These are phyloP conservation scores for Piscicola geometra DNA, from an alignment of 2,888 invertebrate genomes.

Conservation along the genomic window DNA sequence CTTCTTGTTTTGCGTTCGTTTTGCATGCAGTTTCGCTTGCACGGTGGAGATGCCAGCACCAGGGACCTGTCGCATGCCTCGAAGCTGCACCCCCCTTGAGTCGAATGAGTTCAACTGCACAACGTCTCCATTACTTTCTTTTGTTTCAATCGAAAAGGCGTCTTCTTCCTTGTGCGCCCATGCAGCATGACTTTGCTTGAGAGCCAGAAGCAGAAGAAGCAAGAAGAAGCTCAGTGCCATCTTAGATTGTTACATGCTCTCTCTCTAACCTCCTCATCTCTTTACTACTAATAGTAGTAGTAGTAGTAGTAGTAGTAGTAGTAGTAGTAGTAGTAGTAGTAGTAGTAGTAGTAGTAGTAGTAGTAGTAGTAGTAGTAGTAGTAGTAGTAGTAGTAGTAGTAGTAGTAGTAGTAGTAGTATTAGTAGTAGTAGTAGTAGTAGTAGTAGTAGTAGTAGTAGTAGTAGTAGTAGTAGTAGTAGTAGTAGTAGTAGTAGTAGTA, in stretches of 20 bases:
- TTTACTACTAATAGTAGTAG: slow-evolving; percentile 8
- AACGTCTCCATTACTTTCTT: not conserved
- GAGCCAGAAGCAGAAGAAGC: too few species aligned
- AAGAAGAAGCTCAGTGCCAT: too few species aligned
- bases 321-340: slow-evolving; percentile 12
- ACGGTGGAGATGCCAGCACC: not conserved
- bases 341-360: slow-evolving; percentile 13
- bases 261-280: not conserved
- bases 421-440: slow-evolving; percentile 35
- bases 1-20: not conserved
- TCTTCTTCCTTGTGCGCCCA: too few species aligned
- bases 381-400: slow-evolving; percentile 24
- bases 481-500: slow-evolving; percentile 36
- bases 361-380: slow-evolving; percentile 22
- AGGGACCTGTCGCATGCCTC: not conserved
- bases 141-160: not conserved
- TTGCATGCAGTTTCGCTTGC: too few species aligned
- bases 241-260: too few species aligned
- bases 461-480: slow-evolving; percentile 36
- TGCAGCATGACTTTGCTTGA: too few species aligned
- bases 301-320: slow-evolving; percentile 12
- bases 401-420: slow-evolving; percentile 33
- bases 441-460: slow-evolving; percentile 37
- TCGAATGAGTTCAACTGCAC: too few species aligned
- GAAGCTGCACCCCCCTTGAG: not conserved